A percentile compares a stretch with the other conserved stretches of the same genome.
These are phyloP conservation scores for Crypturellus undulatus DNA, from an alignment of 2,113 vertebrate species.

Conservation along the genomic window DNA sequence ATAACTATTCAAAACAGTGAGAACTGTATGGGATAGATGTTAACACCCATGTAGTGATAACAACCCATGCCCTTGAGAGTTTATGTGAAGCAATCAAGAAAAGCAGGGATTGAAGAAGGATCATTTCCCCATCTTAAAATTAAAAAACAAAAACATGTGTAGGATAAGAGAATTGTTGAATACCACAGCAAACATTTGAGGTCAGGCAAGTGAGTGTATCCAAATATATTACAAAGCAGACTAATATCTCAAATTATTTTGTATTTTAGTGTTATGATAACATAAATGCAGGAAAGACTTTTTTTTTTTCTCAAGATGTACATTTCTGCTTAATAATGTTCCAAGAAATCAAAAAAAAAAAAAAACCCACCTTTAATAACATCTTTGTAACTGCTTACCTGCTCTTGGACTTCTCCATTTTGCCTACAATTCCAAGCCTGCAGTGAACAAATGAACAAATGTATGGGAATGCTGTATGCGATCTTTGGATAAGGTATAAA, in stretches of 20 bases:
- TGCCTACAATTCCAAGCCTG: background rate
- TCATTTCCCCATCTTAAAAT: background rate
- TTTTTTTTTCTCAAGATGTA: background rate
- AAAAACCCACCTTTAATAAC: background rate
- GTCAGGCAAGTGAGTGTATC: background rate
- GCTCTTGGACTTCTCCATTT: background rate
- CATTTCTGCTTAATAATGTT: background rate
- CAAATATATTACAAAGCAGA: background rate
- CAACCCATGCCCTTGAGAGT: background rate
- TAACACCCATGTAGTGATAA: background rate
- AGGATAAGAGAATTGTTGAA: background rate
- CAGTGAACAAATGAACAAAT: background rate
- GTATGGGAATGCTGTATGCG: fast-evolving
- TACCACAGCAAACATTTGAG: background rate
- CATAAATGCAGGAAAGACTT: background rate
- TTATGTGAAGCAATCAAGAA: background rate
- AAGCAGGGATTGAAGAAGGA: background rate
- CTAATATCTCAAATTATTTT: background rate
- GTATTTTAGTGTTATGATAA: background rate
- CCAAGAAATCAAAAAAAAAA: background rate
- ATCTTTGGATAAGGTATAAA: background rate
- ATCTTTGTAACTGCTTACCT: background rate
- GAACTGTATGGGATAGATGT: background rate
- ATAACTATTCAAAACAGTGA: background rate
- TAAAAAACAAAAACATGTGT: background rate